Conservation (phyloP, 2,113 vertebrate species). For the Alethe castanea region DNA sequence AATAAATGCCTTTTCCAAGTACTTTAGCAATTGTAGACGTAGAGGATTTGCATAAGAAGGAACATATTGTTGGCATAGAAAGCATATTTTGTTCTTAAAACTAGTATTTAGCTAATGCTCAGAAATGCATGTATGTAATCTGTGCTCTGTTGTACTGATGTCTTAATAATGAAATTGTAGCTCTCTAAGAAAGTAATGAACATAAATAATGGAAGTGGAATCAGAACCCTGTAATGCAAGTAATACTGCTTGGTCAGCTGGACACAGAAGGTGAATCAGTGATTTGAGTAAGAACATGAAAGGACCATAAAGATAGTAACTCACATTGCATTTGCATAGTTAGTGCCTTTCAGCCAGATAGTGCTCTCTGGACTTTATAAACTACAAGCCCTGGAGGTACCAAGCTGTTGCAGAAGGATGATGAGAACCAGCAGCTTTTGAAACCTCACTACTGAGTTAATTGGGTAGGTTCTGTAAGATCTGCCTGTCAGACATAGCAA, state of each 20-base stretch:
- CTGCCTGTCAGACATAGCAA: not conserved
- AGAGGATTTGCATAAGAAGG: not conserved
- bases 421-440: not conserved
- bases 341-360: not conserved
- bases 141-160: constrained; percentile 45
- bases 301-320: constrained; percentile 1
- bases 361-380: not conserved
- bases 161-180: constrained; percentile 68
- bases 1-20: not conserved
- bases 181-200: constrained; percentile 62
- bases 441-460: not conserved
- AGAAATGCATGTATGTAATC: constrained; percentile 48
- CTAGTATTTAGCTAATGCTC: constrained; percentile 50
- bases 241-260: constrained; percentile 67
- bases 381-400: not conserved
- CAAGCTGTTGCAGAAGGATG: not conserved
- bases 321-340: not conserved
- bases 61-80: not conserved
- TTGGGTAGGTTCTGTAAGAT: not conserved
- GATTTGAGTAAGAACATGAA: constrained; percentile 39
- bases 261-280: constrained; percentile 25
- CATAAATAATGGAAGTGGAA: constrained; percentile 45
- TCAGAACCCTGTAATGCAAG: constrained; percentile 61
- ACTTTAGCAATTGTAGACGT: not conserved
- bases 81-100: constrained; percentile 19